Evolutionary conservation across 2,888 invertebrate genomes (phyloP).

Genomic region (Trissolcus brochymenae): DNA sequence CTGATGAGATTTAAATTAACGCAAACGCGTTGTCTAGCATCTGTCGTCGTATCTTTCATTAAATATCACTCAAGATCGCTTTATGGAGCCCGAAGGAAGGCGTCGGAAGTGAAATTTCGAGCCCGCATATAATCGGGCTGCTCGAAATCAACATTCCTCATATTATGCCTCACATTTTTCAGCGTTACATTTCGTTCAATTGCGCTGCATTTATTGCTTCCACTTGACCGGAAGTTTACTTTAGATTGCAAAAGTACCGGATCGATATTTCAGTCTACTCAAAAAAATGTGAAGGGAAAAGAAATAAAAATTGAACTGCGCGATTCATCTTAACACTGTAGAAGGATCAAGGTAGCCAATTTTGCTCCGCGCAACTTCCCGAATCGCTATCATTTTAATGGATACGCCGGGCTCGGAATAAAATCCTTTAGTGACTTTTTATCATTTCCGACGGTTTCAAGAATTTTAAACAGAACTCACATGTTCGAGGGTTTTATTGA

Average conservation of each 20-base stretch:
- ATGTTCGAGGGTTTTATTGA: too few relatives aligned
- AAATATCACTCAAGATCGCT: conserved; percentile 68
- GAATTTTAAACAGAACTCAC: too few relatives aligned
- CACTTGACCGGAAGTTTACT: conserved; percentile 23
- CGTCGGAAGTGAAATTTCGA: conserved; percentile 29
- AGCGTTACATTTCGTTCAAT: conserved; percentile 32
- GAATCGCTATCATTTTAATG: too few relatives aligned
- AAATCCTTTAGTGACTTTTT: too few relatives aligned
- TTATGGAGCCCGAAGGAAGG: conserved; percentile 39
- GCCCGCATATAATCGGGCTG: conserved; percentile 11
- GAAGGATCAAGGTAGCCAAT: too few relatives aligned
- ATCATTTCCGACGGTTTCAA: too few relatives aligned
- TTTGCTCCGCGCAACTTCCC: too few relatives aligned
- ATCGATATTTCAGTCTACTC: conserved; percentile 15
- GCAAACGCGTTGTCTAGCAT: conserved; percentile 66
- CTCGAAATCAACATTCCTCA: conserved; percentile 33
- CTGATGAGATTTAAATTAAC: conserved; percentile 74
- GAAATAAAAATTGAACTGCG: conserved; percentile 14
- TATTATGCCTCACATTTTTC: conserved; percentile 35
- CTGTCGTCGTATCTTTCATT: conserved; percentile 72
- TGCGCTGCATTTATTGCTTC: conserved; percentile 31
- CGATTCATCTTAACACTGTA: conserved; percentile 20
- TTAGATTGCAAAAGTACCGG: conserved; percentile 10
- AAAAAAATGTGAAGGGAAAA: conserved; percentile 17
- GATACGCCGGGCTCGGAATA: too few relatives aligned